Percentiles rank a stretch among this genome's conserved stretches.
Evolutionary conservation across 2,888 invertebrate species (phyloP).

Genomic region (Meiosimyza platycephala): DNA sequence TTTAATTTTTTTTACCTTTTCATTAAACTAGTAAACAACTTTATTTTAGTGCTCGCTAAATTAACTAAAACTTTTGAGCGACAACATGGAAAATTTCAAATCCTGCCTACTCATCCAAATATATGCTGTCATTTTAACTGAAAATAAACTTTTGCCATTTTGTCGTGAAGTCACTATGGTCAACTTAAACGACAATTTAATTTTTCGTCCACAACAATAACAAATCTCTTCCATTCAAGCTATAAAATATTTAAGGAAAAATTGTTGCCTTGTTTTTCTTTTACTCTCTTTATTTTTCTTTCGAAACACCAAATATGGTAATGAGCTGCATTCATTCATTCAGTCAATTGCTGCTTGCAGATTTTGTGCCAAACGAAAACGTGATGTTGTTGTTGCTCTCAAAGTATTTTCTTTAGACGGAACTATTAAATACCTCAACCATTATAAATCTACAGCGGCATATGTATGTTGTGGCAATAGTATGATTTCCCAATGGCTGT

Average conservation of each 20-base stretch:
- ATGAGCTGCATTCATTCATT: conserved; percentile 26
- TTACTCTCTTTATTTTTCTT: neutral
- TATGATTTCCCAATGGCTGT: neutral
- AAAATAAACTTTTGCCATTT: no score
- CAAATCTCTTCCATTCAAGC: neutral
- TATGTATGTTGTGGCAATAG: neutral
- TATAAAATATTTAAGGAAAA: neutral
- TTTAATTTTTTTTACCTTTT: no score
- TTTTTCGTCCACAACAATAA: neutral
- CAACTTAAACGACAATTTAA: neutral
- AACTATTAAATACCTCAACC: conserved; percentile 3
- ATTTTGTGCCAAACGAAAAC: no score
- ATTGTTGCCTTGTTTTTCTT: neutral
- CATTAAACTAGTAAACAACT: no score
- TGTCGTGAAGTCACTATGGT: no score
- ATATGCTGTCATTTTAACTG: no score
- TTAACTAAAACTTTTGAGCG: no score
- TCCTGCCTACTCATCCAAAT: no score
- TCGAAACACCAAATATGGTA: conserved; percentile 12
- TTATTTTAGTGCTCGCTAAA: no score
- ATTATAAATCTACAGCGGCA: neutral
- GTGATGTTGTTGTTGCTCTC: neutral
- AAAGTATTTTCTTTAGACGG: neutral
- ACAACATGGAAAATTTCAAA: no score
- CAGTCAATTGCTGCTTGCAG: neutral